These are phyloP conservation scores for Oplegnathus fasciatus DNA, from an alignment of 2,113 vertebrate genomes.

Conservation along the genomic window DNA sequence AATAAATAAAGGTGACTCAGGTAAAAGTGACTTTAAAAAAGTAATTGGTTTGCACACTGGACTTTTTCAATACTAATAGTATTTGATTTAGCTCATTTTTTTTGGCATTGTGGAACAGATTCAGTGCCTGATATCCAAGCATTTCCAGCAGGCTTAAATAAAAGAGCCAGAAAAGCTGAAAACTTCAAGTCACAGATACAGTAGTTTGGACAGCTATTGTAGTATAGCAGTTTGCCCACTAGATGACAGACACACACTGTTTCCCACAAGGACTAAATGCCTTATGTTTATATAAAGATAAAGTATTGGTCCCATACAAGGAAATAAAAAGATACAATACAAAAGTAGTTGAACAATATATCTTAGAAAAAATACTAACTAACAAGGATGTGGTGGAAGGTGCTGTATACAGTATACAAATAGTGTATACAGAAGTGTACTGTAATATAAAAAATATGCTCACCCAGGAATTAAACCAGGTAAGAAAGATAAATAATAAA, in stretches of 20 bases:
- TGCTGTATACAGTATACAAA: background rate
- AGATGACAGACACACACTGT: conserved; percentile 25
- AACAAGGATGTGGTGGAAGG: background rate
- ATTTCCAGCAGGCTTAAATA: background rate
- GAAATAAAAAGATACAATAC: background rate
- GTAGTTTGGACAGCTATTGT: background rate
- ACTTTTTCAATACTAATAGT: background rate
- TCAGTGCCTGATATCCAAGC: background rate
- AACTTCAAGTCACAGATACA: background rate
- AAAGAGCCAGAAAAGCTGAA: background rate
- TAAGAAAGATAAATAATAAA: background rate
- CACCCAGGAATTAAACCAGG: background rate
- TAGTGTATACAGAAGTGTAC: background rate
- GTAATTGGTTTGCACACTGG: background rate
- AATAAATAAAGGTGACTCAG: conserved; percentile 37
- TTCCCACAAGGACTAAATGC: background rate
- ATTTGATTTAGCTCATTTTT: background rate
- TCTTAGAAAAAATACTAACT: background rate
- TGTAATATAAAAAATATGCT: background rate
- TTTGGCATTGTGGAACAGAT: background rate
- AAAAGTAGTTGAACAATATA: background rate
- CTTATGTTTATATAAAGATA: background rate
- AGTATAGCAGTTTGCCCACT: conserved; percentile 17
- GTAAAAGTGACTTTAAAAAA: background rate
- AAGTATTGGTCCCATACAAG: background rate